Evolutionary conservation across 2,113 vertebrate species (phyloP), one percentile per base, ranked within the genome.

Genomic region (Corvus hawaiiensis): DNA sequence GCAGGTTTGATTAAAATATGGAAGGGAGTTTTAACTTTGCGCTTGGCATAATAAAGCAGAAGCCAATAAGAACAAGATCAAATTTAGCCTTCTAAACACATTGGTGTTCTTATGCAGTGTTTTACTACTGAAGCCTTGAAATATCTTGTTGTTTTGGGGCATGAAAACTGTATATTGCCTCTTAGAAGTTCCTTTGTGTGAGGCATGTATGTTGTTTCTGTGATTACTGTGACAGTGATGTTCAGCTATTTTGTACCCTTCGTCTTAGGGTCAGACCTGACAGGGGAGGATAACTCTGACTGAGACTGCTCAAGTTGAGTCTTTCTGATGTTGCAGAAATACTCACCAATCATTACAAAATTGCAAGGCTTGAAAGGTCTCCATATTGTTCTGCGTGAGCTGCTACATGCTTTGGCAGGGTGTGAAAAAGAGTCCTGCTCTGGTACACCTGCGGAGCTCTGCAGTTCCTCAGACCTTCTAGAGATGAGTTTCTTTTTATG

Each of bases 11-110:
- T 84, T 90, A 64, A 63, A 94, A 89, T 68, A 41, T 26, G 7
- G 55, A 87, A 80, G 30, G 21, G 35, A 39, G 13, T 71, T 94
- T 88, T 95, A 84, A 63, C 61, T 92, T 92, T 59, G 28, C 35
- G 80, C 13, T 83, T 83, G 64, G 48, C 46, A 48, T 91, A 79
- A 67, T 37, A 82, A 79, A 84, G 43, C 61, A 93, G 63, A 90
- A 94, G 7, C 52, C 41, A 64, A 15, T 86, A 75, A 81, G 79
- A 86, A 39, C 52, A 30, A 74, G 46, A 88, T 67, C 12, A 74
- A 35, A 83, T 81, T 93, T 83, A 85, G 33, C 55, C 39, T 61
- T 86, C 48, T 63, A 54, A 92, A 63, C 22, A 15, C 23, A 52
- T 64, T 49, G 9, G n/a, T 90, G 24, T 86, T 80, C 48, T 95